A percentile compares a stretch with the other conserved stretches of the same genome.
Conservation (phyloP, 2,888 invertebrate species). For the Eumerus sabulonum region DNA sequence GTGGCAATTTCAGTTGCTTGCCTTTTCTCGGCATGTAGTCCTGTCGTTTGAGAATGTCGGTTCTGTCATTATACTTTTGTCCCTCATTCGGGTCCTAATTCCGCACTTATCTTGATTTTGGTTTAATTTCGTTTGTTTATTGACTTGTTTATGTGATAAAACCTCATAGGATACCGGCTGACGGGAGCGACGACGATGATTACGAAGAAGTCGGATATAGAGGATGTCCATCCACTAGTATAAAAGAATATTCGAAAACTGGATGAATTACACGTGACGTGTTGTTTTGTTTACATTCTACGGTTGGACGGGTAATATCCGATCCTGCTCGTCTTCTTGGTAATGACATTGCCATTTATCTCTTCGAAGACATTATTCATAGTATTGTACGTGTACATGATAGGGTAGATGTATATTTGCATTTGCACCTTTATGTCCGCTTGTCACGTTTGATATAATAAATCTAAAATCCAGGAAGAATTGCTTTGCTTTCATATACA, state of each 20-base stretch:
- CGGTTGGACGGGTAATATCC: conserved; percentile 38
- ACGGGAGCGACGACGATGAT: conserved; percentile 12
- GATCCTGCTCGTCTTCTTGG: conserved; percentile 22
- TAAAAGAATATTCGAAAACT: conserved; percentile 8
- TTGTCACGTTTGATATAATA: too few species aligned
- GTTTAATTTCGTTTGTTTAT: conserved; percentile 56
- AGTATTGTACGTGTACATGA: conserved; percentile 4
- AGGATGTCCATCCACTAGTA: too few species aligned
- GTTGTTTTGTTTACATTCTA: conserved; percentile 40
- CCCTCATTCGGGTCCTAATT: conserved; percentile 33
- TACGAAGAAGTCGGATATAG: conserved; percentile 29
- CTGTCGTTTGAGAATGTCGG: neutral
- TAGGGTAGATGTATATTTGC: neutral
- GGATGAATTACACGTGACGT: conserved; percentile 30
- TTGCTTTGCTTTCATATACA: too few species aligned
- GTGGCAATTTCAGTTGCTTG: conserved; percentile 37
- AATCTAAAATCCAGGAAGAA: too few species aligned
- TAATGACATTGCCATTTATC: conserved; percentile 42
- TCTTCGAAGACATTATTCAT: conserved; percentile 2
- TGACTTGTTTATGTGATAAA: conserved; percentile 58
- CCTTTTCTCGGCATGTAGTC: neutral
- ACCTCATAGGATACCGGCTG: conserved; percentile 12
- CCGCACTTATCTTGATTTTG: conserved; percentile 59
- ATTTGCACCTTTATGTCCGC: too few species aligned
- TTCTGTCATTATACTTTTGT: conserved; percentile 13